A percentile compares a stretch with the other conserved stretches of the same genome.
Conservation (phyloP, 2,113 vertebrate genomes). For the Marmota monax region DNA sequence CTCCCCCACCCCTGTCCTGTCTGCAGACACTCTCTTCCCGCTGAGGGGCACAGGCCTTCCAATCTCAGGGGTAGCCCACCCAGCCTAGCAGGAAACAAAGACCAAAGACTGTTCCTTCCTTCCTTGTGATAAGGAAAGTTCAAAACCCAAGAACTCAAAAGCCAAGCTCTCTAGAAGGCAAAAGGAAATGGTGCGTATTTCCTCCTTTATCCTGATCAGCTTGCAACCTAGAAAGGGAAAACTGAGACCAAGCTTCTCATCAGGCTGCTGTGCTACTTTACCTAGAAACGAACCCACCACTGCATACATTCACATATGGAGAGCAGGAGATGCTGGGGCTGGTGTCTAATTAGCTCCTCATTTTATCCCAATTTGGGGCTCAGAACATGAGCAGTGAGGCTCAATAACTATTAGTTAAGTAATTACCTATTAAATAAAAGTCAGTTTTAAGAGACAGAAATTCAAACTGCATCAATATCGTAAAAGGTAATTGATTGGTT, state of each 20-base stretch:
- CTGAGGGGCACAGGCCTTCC: not conserved
- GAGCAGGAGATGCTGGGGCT: not conserved
- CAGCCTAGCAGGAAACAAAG: constrained; percentile 56
- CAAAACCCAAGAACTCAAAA: constrained; percentile 56
- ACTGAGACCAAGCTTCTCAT: not conserved
- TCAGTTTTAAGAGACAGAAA: not conserved
- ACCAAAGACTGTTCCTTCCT: constrained; percentile 49
- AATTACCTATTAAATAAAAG: constrained; percentile 43
- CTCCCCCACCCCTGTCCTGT: not conserved
- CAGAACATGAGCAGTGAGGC: not conserved
- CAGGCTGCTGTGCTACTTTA: not conserved
- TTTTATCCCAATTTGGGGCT: not conserved
- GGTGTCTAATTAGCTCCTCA: not conserved
- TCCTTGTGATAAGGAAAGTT: constrained; percentile 42
- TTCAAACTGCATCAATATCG: not conserved
- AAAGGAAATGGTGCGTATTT: constrained; percentile 1
- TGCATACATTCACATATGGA: not conserved
- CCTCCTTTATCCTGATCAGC: constrained; percentile 27
- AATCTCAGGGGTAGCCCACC: constrained; percentile 35
- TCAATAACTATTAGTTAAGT: not conserved
- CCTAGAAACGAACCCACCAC: not conserved
- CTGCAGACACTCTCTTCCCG: not conserved
- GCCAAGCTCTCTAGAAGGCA: not conserved
- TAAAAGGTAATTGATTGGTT: not conserved
- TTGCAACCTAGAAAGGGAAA: not conserved